A percentile compares a stretch with the other conserved stretches of the same genome.
Conservation (phyloP, 1,140 invertebrate genomes). For the Drosophila dunni region DNA sequence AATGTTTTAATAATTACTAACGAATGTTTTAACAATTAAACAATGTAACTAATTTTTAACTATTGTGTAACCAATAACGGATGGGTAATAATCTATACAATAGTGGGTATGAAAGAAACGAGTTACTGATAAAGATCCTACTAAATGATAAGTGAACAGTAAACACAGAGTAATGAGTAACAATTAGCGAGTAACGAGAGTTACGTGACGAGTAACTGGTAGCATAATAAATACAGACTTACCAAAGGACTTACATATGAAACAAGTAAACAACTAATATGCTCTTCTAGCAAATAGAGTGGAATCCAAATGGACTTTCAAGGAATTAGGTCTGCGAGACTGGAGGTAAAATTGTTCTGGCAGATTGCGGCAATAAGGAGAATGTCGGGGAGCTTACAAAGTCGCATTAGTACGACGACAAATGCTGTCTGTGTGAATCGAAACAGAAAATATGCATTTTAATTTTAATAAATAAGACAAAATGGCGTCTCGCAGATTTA, state of each 20-base stretch:
- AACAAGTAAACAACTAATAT: neutral
- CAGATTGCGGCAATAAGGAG: neutral
- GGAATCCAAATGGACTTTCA: neutral
- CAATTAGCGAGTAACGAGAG: neutral
- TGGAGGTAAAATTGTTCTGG: neutral
- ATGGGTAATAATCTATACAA: too few species aligned
- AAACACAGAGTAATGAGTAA: too few species aligned
- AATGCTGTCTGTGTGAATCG: constrained; percentile 5
- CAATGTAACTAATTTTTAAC: too few species aligned
- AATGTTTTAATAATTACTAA: too few species aligned
- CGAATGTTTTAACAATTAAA: too few species aligned
- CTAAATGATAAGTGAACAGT: too few species aligned
- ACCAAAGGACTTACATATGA: too few species aligned
- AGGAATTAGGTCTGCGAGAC: neutral
- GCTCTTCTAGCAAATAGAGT: neutral
- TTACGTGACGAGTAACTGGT: neutral
- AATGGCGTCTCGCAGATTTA: constrained; percentile 74
- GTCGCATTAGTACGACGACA: neutral
- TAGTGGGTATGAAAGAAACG: too few species aligned
- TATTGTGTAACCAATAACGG: too few species aligned
- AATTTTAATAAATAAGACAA: constrained; percentile 81
- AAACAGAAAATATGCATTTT: constrained; percentile 68
- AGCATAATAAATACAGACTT: neutral
- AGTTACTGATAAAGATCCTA: too few species aligned
- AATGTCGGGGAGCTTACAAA: neutral